Conservation (phyloP, 2,113 vertebrate genomes). For the Nothocercus nigrocapillus region DNA sequence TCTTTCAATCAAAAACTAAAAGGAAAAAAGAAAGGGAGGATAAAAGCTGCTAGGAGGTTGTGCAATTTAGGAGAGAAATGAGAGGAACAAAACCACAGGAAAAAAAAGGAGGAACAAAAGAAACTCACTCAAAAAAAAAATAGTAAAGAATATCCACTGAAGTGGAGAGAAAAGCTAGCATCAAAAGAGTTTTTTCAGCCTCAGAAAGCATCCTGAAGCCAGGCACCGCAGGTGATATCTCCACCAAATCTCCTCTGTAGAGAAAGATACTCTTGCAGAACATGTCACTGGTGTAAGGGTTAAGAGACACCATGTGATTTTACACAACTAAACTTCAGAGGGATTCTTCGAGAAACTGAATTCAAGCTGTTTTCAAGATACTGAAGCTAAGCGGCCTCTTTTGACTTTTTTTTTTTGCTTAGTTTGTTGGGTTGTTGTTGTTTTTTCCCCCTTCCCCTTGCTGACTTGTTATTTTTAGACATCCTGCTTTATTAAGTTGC, state of each 20-base stretch:
- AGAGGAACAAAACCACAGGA: slow-evolving; percentile 20
- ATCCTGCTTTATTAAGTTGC: not conserved
- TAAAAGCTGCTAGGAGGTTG: slow-evolving; percentile 28
- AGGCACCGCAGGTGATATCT: slow-evolving; percentile 8
- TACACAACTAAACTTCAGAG: slow-evolving; percentile 11
- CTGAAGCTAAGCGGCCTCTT: not conserved
- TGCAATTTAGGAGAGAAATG: slow-evolving; percentile 35
- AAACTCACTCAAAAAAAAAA: not conserved
- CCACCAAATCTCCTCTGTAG: not conserved
- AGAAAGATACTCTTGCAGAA: not conserved
- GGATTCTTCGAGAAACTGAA: not conserved
- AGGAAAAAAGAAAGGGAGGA: slow-evolving; percentile 3
- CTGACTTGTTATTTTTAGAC: slow-evolving; percentile 22
- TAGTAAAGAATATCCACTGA: not conserved
- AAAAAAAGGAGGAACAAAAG: slow-evolving; percentile 19
- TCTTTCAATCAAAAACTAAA: slow-evolving; percentile 15
- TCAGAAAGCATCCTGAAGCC: not conserved
- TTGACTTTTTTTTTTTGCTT: not conserved
- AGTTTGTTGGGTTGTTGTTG: not conserved
- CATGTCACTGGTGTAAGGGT: not conserved
- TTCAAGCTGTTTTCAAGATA: slow-evolving; percentile 20
- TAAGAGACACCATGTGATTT: slow-evolving; percentile 7
- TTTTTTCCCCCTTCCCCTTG: not conserved
- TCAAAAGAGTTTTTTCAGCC: slow-evolving; percentile 30
- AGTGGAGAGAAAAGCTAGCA: not conserved